phyloP scores from a whole-genome alignment of 1,140 invertebrate species.

The Agrilus planipennis region DNA sequence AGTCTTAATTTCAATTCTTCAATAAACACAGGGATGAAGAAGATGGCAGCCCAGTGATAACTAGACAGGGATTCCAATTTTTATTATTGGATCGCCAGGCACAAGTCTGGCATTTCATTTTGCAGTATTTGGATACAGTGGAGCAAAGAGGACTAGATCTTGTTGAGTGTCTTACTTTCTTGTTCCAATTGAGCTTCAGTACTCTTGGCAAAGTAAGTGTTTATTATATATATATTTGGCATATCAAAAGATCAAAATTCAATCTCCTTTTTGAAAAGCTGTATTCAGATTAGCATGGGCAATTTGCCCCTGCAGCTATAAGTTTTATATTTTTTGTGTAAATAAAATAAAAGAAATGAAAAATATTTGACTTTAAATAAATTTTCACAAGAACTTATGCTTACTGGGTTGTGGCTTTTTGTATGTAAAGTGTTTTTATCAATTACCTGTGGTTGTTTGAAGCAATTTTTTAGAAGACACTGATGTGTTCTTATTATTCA shows the following conservation, averaged over 20 bases:
- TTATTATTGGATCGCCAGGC: constrained; percentile 81
- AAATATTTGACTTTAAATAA: too few relatives aligned
- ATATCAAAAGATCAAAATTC: constrained; percentile 1
- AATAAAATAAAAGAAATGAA: too few relatives aligned
- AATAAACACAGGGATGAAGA: constrained; percentile 62
- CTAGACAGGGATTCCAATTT: constrained; percentile 91
- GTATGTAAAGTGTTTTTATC: too few relatives aligned
- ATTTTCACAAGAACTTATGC: too few relatives aligned
- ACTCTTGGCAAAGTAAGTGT: constrained; percentile 79
- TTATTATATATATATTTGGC: too few relatives aligned
- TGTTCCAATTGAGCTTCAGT: constrained; percentile 94
- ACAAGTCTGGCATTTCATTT: constrained; percentile 95
- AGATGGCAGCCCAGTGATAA: constrained; percentile 76
- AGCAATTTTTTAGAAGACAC: too few relatives aligned
- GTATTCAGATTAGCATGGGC: too few relatives aligned
- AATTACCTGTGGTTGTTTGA: too few relatives aligned
- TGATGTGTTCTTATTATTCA: constrained; percentile 31
- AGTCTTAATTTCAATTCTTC: too few relatives aligned
- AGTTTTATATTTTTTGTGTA: constrained; percentile 1
- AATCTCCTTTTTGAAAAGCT: constrained; percentile 3
- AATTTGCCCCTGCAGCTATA: background rate
- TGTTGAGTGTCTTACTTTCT: constrained; percentile 83
- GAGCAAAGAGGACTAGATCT: constrained; percentile 73
- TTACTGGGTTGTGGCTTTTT: too few relatives aligned
- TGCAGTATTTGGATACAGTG: constrained; percentile 89